A percentile compares a stretch with the other conserved stretches of the same genome.
phyloP scores from a whole-genome alignment of 2,797 vertebrate genomes.

The Cyprinodon diabolis region DNA sequence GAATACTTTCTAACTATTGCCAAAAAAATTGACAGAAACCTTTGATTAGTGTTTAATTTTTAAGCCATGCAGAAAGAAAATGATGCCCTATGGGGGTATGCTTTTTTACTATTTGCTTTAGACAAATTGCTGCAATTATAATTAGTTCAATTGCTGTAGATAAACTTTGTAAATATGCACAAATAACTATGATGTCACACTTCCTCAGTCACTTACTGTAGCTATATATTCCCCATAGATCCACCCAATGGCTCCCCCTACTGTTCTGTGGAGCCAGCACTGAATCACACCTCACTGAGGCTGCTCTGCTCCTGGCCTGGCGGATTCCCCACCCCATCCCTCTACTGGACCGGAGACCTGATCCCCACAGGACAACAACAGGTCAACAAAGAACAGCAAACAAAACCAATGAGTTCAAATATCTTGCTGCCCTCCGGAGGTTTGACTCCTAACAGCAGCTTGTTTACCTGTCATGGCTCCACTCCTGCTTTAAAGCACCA shows the following conservation, averaged over 20 bases:
- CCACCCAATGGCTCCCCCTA: constrained; percentile 84
- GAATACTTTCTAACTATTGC: neutral
- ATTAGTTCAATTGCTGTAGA: neutral
- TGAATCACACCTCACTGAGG: constrained; percentile 82
- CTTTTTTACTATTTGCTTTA: neutral
- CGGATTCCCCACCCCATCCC: constrained; percentile 81
- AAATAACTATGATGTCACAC: neutral
- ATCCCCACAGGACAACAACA: constrained; percentile 31
- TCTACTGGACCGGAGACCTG: constrained; percentile 80
- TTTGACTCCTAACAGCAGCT: constrained; percentile 75
- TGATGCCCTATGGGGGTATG: neutral
- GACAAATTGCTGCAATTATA: neutral
- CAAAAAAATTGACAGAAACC: neutral
- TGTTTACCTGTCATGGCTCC: constrained; percentile 83
- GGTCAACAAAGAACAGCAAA: constrained; percentile 33
- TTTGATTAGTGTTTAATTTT: neutral
- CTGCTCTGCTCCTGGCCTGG: constrained; percentile 87
- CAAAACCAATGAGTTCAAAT: constrained; percentile 66
- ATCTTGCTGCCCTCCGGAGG: constrained; percentile 75
- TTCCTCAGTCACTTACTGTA: constrained; percentile 35
- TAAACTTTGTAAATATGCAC: neutral
- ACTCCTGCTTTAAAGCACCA: constrained; percentile 75
- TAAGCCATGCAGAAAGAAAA: neutral
- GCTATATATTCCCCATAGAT: constrained; percentile 78
- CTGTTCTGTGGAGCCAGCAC: constrained; percentile 79